Evolutionary conservation across 2,797 vertebrate genomes (phyloP).

Genomic region (Telmatherina bonti): DNA sequence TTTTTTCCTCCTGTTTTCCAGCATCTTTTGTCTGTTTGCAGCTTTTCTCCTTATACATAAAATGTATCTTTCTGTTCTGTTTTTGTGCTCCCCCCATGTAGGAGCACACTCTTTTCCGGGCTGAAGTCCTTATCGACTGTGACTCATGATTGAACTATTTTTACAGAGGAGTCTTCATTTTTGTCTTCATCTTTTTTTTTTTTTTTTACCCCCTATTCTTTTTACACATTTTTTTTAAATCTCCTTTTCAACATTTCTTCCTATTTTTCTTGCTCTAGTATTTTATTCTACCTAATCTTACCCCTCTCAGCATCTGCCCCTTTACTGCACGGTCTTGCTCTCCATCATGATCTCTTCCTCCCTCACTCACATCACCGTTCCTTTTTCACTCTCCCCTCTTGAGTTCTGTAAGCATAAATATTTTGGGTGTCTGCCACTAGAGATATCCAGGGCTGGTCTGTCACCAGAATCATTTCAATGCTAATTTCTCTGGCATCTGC

Average conservation of each 20-base stretch:
- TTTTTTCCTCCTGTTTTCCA: not conserved
- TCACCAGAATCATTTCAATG: conserved; percentile 80
- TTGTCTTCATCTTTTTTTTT: conserved; percentile 42
- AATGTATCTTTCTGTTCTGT: conserved; percentile 37
- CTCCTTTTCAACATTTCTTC: conserved; percentile 51
- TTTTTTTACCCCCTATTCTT: conserved; percentile 22
- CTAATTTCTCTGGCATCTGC: conserved; percentile 80
- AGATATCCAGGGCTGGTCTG: conserved; percentile 71
- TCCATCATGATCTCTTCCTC: conserved; percentile 8
- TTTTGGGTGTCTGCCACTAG: conserved; percentile 72
- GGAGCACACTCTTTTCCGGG: conserved; percentile 47
- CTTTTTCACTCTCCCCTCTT: conserved; percentile 32
- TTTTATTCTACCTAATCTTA: conserved; percentile 64
- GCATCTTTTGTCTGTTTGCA: conserved; percentile 22
- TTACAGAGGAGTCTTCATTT: conserved; percentile 46
- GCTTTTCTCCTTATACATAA: conserved; percentile 32
- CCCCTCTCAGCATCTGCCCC: conserved; percentile 53
- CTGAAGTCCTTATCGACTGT: conserved; percentile 64
- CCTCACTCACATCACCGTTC: conserved; percentile 32
- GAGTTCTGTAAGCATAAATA: conserved; percentile 72
- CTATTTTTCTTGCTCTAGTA: conserved; percentile 39
- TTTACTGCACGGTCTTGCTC: conserved; percentile 22
- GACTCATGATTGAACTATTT: conserved; percentile 71
- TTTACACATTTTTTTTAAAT: conserved; percentile 65
- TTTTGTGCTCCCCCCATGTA: conserved; percentile 42